Evolutionary conservation across 2,888 invertebrate species (phyloP).

Genomic region (Slavum lentiscoides): DNA sequence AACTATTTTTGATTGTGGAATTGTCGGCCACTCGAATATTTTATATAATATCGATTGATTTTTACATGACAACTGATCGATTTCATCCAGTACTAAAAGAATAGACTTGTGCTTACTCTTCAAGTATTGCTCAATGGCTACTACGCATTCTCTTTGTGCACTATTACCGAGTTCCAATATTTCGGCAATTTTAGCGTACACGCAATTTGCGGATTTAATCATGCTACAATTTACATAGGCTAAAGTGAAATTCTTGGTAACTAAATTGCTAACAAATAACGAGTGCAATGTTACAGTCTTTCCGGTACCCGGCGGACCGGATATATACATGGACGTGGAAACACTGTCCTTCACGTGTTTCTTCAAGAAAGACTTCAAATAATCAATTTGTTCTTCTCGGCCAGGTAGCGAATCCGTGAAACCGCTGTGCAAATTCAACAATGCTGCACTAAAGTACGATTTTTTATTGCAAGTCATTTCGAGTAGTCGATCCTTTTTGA

Average conservation of each 20-base stretch:
- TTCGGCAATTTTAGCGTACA: conserved; percentile 69
- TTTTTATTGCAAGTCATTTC: conserved; percentile 11
- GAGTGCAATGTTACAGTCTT: conserved; percentile 87
- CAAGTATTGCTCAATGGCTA: conserved; percentile 73
- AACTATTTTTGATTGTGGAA: conserved; percentile 70
- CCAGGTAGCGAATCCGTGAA: conserved; percentile 65
- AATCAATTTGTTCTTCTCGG: conserved; percentile 76
- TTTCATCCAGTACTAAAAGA: conserved; percentile 88
- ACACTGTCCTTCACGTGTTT: conserved; percentile 68
- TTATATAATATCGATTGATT: conserved; percentile 86
- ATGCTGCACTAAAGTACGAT: conserved; percentile 1
- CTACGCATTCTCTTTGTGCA: conserved; percentile 68
- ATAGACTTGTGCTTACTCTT: conserved; percentile 69
- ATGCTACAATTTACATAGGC: conserved; percentile 42
- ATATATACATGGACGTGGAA: conserved; percentile 87
- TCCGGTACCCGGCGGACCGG: conserved; percentile 96
- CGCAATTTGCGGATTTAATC: conserved; percentile 41
- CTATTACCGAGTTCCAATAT: conserved; percentile 63
- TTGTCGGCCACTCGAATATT: conserved; percentile 90
- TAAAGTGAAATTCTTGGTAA: conserved; percentile 58
- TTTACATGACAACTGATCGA: conserved; percentile 87
- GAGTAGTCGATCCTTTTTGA: background rate
- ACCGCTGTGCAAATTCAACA: conserved; percentile 55
- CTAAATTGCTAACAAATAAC: conserved; percentile 70
- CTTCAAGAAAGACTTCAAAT: conserved; percentile 71